A percentile compares a stretch with the other conserved stretches of the same genome.
phyloP scores from a whole-genome alignment of 2,113 vertebrate species.

The Anarhynchus alexandrinus region DNA sequence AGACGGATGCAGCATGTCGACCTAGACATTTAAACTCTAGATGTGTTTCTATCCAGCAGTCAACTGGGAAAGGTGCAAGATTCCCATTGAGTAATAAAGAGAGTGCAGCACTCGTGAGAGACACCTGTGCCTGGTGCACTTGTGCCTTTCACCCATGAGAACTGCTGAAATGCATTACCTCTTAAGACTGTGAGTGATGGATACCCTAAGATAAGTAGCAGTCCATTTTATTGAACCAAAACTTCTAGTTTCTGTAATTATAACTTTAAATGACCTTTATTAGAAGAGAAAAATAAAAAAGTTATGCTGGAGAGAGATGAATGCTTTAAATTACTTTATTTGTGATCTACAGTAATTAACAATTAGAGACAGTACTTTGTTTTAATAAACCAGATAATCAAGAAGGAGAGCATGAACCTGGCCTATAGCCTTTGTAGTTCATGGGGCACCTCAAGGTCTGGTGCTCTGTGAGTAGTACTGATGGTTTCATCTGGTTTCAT shows the following conservation, averaged over 20 bases:
- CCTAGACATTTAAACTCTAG: not conserved
- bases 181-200: not conserved
- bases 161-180: not conserved
- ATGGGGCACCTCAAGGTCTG: not conserved
- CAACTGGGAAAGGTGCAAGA: not conserved
- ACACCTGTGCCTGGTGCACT: not conserved
- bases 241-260: not conserved
- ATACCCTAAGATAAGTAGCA: not conserved
- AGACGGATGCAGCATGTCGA: accelerated
- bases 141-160: not conserved
- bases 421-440: not conserved
- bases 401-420: not conserved
- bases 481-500: not conserved
- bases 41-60: not conserved
- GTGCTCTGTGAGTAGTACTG: not conserved
- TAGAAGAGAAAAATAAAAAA: not conserved
- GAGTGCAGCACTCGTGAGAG: not conserved
- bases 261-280: not conserved
- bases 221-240: not conserved
- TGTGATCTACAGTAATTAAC: not conserved
- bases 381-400: not conserved
- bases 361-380: not conserved
- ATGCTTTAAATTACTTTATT: not conserved
- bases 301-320: not conserved
- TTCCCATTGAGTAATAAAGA: not conserved